Evolutionary conservation across 2,797 vertebrate species (phyloP).

Genomic region (Falco novaeseelandiae): DNA sequence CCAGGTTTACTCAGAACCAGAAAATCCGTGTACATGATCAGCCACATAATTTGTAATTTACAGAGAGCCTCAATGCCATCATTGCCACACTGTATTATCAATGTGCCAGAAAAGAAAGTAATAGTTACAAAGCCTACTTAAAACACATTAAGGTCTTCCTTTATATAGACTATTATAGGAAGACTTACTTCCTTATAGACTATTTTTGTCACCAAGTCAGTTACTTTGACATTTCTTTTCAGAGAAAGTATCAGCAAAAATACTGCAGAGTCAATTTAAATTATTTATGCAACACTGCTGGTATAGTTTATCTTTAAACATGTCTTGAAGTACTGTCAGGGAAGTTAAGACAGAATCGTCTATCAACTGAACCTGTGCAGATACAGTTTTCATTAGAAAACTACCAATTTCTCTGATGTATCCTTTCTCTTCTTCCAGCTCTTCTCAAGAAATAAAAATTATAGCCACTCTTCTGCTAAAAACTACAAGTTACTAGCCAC

Average conservation of each 20-base stretch:
- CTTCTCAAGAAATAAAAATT: neutral
- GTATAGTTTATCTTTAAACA: neutral
- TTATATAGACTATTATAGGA: neutral
- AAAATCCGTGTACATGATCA: neutral
- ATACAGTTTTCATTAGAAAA: neutral
- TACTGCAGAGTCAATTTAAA: neutral
- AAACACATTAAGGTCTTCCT: neutral
- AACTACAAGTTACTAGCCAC: neutral
- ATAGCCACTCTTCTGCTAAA: neutral
- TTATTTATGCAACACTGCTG: neutral
- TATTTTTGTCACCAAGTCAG: neutral
- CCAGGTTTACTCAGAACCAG: neutral
- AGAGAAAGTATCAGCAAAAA: neutral
- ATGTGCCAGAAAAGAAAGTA: neutral
- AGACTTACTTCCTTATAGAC: neutral
- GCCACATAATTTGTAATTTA: neutral
- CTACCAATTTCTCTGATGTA: neutral
- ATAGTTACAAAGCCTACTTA: neutral
- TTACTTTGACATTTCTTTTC: neutral
- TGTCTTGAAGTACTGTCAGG: neutral
- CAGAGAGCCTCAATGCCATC: neutral
- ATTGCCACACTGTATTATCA: neutral
- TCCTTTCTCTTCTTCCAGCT: neutral
- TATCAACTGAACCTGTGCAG: neutral
- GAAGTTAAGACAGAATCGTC: neutral